Evolutionary conservation across 2,113 vertebrate genomes (phyloP).

Genomic region (Callospermophilus lateralis): DNA sequence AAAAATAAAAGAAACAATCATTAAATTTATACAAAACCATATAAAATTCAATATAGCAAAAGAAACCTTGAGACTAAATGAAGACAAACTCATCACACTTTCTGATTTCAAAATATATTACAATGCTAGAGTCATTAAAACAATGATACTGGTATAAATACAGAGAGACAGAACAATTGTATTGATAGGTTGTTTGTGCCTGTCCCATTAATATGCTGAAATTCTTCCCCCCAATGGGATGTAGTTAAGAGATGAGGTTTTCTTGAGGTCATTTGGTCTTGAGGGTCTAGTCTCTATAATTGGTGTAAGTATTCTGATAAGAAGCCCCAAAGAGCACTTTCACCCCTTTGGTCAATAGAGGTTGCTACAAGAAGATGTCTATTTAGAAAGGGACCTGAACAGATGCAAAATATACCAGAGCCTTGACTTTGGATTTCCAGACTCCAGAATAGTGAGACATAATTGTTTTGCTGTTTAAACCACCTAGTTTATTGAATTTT

Average conservation of each 20-base stretch:
- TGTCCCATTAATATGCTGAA: background rate
- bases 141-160: background rate
- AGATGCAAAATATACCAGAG: no score
- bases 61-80: background rate
- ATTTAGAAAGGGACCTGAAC: background rate
- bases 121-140: background rate
- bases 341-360: background rate
- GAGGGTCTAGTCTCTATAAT: background rate
- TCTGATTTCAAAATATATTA: background rate
- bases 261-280: background rate
- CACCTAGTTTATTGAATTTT: background rate
- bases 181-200: no score
- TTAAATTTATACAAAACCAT: background rate
- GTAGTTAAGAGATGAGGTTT: no score
- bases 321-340: background rate
- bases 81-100: background rate
- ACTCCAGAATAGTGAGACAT: no score
- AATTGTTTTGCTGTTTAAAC: background rate
- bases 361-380: background rate
- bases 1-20: background rate
- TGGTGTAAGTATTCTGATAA: background rate
- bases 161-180: background rate
- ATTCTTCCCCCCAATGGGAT: background rate
- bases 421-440: background rate
- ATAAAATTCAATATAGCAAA: background rate